These are phyloP conservation scores for Norana najaformis DNA, from an alignment of 2,888 invertebrate species.

Conservation along the genomic window DNA sequence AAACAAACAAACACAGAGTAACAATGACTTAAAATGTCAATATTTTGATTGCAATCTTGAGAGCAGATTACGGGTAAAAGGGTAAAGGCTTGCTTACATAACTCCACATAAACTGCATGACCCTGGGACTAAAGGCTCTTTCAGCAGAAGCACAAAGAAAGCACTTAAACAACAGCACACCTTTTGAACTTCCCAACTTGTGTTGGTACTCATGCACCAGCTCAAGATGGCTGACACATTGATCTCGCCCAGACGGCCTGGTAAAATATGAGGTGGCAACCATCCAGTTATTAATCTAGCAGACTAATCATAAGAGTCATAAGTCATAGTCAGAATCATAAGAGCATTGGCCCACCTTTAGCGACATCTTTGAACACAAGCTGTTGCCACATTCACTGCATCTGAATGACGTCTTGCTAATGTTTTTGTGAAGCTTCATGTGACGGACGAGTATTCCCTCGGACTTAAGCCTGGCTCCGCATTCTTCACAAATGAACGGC, in stretches of 20 bases:
- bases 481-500: conserved; percentile 6
- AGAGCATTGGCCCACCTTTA: not conserved
- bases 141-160: no score
- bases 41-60: no score
- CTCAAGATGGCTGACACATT: no score
- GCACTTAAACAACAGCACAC: not conserved
- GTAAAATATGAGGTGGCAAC: not conserved
- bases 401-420: not conserved
- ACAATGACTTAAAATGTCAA: not conserved
- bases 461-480: not conserved
- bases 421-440: not conserved
- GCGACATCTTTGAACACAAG: not conserved
- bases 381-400: not conserved
- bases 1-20: not conserved
- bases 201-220: no score
- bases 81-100: no score
- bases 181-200: not conserved
- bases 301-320: no score
- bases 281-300: not conserved
- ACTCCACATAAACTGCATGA: no score
- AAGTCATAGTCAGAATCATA: not conserved
- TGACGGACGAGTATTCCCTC: not conserved
- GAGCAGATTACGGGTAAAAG: no score
- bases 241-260: no score
- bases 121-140: no score